phyloP scores from a whole-genome alignment of 2,113 vertebrate genomes.

The Bostrychus sinensis region DNA sequence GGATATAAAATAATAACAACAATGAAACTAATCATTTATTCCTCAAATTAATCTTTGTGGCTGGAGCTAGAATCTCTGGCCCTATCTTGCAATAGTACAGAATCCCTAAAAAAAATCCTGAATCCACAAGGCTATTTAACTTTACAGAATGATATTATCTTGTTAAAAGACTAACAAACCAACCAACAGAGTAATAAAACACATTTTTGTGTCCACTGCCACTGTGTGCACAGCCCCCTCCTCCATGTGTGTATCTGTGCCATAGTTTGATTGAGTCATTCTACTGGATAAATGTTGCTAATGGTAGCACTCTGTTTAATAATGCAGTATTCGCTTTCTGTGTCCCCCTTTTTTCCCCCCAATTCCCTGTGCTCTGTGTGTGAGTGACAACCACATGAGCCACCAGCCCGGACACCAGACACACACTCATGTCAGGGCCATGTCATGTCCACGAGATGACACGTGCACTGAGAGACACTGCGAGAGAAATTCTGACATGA shows the following conservation, averaged over 20 bases:
- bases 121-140: no score
- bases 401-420: constrained; percentile 30
- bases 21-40: no score
- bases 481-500: not conserved
- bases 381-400: constrained; percentile 64
- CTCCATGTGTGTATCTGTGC: constrained; percentile 23
- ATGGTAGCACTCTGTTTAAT: constrained; percentile 70
- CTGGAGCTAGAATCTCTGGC: no score
- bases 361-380: constrained; percentile 39
- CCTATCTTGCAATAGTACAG: no score
- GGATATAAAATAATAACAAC: no score
- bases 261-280: constrained; percentile 50
- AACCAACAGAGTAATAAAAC: no score
- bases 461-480: not conserved
- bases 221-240: no score
- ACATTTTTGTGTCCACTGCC: not conserved
- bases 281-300: constrained; percentile 67
- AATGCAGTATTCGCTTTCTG: constrained; percentile 62
- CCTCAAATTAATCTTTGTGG: no score
- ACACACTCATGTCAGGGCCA: not conserved
- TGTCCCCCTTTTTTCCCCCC: constrained; percentile 7
- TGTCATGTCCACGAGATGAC: not conserved
- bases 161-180: no score
- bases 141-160: no score
- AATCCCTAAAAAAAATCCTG: no score